A percentile compares a stretch with the other conserved stretches of the same genome.
These are phyloP conservation scores for Conus betulinus DNA, from an alignment of 1,140 invertebrate species.

Conservation along the genomic window DNA sequence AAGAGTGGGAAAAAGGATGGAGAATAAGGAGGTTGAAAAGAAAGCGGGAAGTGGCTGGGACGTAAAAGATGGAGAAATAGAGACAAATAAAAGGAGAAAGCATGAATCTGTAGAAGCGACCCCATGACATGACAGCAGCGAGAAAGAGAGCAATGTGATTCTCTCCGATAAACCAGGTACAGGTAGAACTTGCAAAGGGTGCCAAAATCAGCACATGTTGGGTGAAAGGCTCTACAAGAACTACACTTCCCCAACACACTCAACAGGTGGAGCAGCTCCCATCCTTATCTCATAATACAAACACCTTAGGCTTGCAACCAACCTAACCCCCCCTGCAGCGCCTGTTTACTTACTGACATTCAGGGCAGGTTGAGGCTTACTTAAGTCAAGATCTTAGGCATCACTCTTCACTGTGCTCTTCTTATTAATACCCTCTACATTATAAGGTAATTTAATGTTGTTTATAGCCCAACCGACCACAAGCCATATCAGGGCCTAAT, in stretches of 20 bases:
- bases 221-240: too few relatives aligned
- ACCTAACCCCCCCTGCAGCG: background rate
- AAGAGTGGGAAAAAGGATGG: conserved; percentile 5
- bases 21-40: background rate
- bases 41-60: too few relatives aligned
- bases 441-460: too few relatives aligned
- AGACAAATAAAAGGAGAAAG: too few relatives aligned
- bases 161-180: too few relatives aligned
- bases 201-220: background rate
- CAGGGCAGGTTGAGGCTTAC: background rate
- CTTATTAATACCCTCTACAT: background rate
- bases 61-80: too few relatives aligned
- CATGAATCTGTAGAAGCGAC: too few relatives aligned
- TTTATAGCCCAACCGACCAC: too few relatives aligned
- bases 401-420: background rate
- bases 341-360: background rate
- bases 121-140: too few relatives aligned
- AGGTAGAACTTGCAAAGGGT: background rate
- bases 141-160: too few relatives aligned
- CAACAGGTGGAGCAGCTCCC: background rate
- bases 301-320: background rate
- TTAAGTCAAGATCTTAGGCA: background rate
- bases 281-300: conserved; percentile 2
- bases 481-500: too few relatives aligned
- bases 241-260: background rate